Evolutionary conservation across 2,113 vertebrate species (phyloP), one percentile per base, ranked within the genome.

Genomic region (Pleuronectes platessa): DNA sequence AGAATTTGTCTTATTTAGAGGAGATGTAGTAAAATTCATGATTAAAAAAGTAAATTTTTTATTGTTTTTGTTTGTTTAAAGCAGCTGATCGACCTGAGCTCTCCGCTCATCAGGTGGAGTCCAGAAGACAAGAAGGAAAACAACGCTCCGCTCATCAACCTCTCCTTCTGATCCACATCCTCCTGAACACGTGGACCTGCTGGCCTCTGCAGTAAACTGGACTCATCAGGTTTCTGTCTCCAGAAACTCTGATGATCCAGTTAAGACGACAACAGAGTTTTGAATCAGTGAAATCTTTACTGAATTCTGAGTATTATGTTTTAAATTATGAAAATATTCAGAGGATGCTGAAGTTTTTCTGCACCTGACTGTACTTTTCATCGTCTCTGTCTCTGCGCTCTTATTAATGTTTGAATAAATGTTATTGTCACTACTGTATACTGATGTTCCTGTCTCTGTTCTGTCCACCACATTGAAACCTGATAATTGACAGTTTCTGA

Each of bases 21-120:
- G 42, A 45, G 42, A 45, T 45, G 3, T 15, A 45, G 13, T 45
- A 2, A 14, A 45, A 13, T 2, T 45, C 3, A 45, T 12, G 10
- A 45, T 14, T 45, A n/a, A 45, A 45, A 31, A 45, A 45, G 42
- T 45, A 3, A 45, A 45, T 45, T 14, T 45, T 26, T n/a, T n/a
- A n/a, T n/a, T n/a, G n/a, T n/a, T n/a, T n/a, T n/a, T n/a, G n/a
- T n/a, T n/a, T n/a, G n/a, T n/a, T n/a, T n/a, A 14, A n/a, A 14
- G 17, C 88, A 95, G 92, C 89, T 95, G 63, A 95, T 95, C 40
- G 94, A 95, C 71, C 79, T 95, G 61, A 94, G 86, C 74, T 95
- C 94, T 18, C 94, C 94, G 0, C 93, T 95, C 51, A 95, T 95
- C 78, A 94, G 92, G 76, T 95, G 93, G 94, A 95, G 93, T 89